Percentiles rank a stretch among this genome's conserved stretches.
Evolutionary conservation across 1,140 invertebrate genomes (phyloP).

Genomic region (Euura lappo): DNA sequence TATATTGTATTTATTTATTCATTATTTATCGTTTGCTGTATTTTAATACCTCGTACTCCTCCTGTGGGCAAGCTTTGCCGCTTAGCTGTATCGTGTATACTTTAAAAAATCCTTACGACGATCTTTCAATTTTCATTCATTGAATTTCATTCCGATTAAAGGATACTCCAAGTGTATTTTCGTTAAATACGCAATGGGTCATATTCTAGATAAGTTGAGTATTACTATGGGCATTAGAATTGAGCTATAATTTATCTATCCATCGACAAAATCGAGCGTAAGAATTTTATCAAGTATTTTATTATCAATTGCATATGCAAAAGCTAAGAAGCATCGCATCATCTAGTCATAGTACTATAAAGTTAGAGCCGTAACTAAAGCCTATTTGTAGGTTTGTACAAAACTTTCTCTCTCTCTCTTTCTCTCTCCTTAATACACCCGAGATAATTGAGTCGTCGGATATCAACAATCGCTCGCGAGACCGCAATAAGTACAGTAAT

Average conservation of each 20-base stretch:
- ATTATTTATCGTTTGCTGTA: too few relatives aligned
- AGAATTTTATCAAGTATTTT: constrained; percentile 5
- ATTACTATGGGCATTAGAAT: neutral
- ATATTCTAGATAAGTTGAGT: neutral
- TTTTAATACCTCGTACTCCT: constrained; percentile 9
- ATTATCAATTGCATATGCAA: neutral
- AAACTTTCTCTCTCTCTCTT: neutral
- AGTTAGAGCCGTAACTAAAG: neutral
- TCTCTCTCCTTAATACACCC: neutral
- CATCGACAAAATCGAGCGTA: neutral
- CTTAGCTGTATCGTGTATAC: neutral
- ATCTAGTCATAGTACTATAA: neutral
- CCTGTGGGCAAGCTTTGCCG: constrained; percentile 3
- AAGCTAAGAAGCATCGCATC: constrained; percentile 10
- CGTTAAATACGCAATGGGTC: neutral
- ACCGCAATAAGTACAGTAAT: neutral
- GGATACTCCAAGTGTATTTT: neutral
- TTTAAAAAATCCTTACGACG: neutral
- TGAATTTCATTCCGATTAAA: neutral
- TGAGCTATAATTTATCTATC: neutral
- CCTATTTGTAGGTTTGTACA: constrained; percentile 1
- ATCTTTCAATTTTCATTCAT: neutral
- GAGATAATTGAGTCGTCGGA: too few relatives aligned
- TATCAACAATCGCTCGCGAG: neutral
- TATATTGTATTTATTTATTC: neutral